Evolutionary conservation across 2,888 invertebrate species (phyloP).

Genomic region (Rotaria socialis): DNA sequence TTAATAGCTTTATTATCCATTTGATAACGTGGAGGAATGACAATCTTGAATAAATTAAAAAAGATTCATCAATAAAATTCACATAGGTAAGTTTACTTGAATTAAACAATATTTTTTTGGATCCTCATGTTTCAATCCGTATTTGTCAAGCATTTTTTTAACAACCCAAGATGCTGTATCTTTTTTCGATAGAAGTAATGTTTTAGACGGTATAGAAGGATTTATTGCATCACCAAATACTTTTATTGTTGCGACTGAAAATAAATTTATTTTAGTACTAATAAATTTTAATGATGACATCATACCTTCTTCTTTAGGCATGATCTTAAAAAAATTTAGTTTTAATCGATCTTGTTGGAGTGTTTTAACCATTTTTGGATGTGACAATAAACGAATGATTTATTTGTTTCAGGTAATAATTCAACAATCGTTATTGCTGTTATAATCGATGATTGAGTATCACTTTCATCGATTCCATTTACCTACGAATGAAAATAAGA

Average conservation of each 20-base stretch:
- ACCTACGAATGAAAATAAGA: neutral
- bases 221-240: conserved; percentile 94
- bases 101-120: conserved; percentile 86
- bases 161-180: conserved; percentile 89
- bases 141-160: conserved; percentile 91
- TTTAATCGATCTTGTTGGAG: neutral
- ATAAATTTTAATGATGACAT: neutral
- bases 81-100: conserved; percentile 67
- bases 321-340: neutral
- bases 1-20: conserved; percentile 51
- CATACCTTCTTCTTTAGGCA: neutral
- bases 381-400: neutral
- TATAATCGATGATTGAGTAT: neutral
- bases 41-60: neutral
- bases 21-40: conserved; percentile 9
- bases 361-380: neutral
- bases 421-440: neutral
- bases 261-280: neutral
- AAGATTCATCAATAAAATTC: no score
- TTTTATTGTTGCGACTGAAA: conserved; percentile 64
- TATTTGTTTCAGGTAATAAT: neutral
- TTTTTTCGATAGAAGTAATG: conserved; percentile 81
- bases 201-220: conserved; percentile 96
- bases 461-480: neutral
- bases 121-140: conserved; percentile 83